Conservation (phyloP, 1,140 invertebrate species). For the Delia radicum region DNA sequence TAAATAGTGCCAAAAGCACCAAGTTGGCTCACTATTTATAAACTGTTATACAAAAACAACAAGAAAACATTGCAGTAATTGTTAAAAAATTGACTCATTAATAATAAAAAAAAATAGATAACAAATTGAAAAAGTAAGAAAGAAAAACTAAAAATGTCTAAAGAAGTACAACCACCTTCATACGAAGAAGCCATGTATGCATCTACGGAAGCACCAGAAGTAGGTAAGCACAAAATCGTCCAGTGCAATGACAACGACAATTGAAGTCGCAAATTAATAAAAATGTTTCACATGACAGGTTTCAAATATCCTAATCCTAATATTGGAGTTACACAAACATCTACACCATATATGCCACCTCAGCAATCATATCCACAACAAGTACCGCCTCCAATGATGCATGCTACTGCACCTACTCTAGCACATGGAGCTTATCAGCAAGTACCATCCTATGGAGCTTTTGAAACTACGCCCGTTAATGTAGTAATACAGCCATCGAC, state of each 20-base stretch:
- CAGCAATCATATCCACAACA: not conserved
- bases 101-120: not conserved
- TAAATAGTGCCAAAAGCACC: no score
- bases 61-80: not conserved
- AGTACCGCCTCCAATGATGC: not conserved
- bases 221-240: not conserved
- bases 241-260: not conserved
- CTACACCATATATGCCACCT: not conserved
- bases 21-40: no score
- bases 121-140: not conserved
- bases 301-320: conserved; percentile 19
- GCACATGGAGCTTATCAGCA: conserved; percentile 10
- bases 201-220: not conserved
- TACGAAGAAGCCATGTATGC: conserved; percentile 16
- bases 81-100: not conserved
- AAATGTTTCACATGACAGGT: not conserved
- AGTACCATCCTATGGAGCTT: conserved; percentile 45
- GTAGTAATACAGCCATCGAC: conserved; percentile 41
- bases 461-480: conserved; percentile 48
- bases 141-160: not conserved
- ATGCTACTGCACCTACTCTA: not conserved
- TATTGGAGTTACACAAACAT: conserved; percentile 2
- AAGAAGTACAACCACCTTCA: not conserved
- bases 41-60: conserved; percentile 2
- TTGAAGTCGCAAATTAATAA: not conserved